phyloP scores from a whole-genome alignment of 1,140 invertebrate genomes.

The Acromyrmex heyeri region DNA sequence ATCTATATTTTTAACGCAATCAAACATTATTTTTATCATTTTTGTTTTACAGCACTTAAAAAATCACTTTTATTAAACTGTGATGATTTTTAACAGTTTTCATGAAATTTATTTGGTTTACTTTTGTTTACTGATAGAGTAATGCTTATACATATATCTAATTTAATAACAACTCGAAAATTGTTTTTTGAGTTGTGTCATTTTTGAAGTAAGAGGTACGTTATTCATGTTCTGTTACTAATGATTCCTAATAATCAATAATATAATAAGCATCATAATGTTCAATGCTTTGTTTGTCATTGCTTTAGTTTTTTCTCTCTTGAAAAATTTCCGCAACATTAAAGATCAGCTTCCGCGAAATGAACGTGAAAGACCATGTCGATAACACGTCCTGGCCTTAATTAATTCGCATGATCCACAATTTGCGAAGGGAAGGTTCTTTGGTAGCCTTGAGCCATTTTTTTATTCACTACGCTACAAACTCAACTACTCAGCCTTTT shows the following conservation, averaged over 20 bases:
- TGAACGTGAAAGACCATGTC: constrained; percentile 58
- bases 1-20: no score
- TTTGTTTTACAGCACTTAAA: no score
- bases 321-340: constrained; percentile 48
- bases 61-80: no score
- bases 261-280: constrained; percentile 14
- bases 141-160: no score
- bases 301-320: constrained; percentile 29
- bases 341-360: constrained; percentile 38
- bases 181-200: no score
- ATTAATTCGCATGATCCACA: constrained; percentile 56
- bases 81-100: no score
- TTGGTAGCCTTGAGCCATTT: constrained; percentile 55
- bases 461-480: constrained; percentile 33
- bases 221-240: constrained; percentile 38
- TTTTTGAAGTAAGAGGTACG: no score
- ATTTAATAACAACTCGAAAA: no score
- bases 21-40: no score
- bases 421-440: constrained; percentile 30
- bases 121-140: no score
- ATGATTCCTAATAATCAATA: constrained; percentile 18
- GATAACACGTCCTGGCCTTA: constrained; percentile 57
- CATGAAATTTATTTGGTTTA: no score
- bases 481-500: constrained; percentile 17
- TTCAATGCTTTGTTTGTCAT: constrained; percentile 19